Base-by-base conservation (phyloP, 1,140 invertebrate species). In the Procambarus clarkii region DNA sequence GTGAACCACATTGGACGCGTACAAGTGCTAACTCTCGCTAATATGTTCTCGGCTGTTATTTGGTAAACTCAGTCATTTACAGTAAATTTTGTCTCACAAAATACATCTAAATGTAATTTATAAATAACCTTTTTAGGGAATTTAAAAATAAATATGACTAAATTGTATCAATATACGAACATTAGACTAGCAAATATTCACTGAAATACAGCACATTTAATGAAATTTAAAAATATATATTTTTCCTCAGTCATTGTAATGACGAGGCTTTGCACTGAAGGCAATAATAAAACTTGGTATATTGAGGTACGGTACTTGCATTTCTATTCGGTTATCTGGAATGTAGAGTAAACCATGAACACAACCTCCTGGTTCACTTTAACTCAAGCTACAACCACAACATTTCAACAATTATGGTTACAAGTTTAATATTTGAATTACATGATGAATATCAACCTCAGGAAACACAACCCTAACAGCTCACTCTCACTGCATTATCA, bases 181-280 rank as follows among this genome's bases (percentile, higher is more conserved):
- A 50, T 81, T 21, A 81, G 79, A 81, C 79, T 81, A 81, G 79
- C 8, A 54, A 58, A 54, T 58, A 54, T 81, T 81, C 79, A 81
- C 79, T 48, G 79, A 81, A 81, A 81, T 81, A 58, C 21, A 79
- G 48, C 48, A 34, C 34, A 81, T 45, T 18, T 81, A 50, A 81
- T 81, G 48, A 54, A 81, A 54, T 58, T 81, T 54, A 81, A 81
- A 81, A 81, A 74, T 74, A 74, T 74, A 74, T 74, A 74, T 74
- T 11, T 74, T 74, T 74, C n/a, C 34, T 34, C 69, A 0, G n/a
- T 74, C 24, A 34, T 15, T 81, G 18, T 81, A 45, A 81, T 81
- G 48, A 13, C 21, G 58, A 81, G 79, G 79, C 79, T 81, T 81
- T 81, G 79, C 48, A 81, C 79, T 81, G 48, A 45, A 54, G 79